Percentiles rank a stretch among this genome's conserved stretches.
Conservation (phyloP, 1,140 invertebrate genomes). For the Drosophila rufa region DNA sequence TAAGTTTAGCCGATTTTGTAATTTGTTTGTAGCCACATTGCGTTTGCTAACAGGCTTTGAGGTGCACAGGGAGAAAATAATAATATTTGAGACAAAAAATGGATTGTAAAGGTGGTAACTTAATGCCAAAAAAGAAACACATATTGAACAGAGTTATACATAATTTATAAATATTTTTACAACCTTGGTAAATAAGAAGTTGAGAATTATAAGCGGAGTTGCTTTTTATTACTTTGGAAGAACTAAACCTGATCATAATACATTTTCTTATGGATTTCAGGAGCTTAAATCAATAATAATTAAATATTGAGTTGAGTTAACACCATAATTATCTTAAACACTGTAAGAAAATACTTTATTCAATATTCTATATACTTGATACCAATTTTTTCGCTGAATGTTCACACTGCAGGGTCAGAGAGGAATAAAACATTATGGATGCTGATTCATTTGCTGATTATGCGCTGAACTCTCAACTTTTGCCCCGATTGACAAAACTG, state of each 20-base stretch:
- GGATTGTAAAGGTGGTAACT: no score
- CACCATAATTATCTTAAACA: neutral
- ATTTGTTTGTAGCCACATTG: conserved; percentile 49
- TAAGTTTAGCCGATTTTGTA: conserved; percentile 51
- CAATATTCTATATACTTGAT: neutral
- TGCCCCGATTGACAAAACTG: conserved; percentile 38
- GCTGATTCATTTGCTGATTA: conserved; percentile 47
- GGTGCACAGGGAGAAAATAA: neutral
- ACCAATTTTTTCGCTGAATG: neutral
- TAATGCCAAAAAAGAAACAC: neutral
- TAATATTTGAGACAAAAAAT: no score
- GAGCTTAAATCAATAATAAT: neutral
- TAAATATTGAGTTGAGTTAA: neutral
- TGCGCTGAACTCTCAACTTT: conserved; percentile 21
- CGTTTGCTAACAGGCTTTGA: conserved; percentile 21
- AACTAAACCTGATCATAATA: neutral
- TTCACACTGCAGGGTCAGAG: neutral
- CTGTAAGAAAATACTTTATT: neutral
- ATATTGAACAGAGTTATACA: no score
- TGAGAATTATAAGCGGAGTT: no score
- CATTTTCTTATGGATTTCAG: neutral
- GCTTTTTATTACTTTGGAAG: no score
- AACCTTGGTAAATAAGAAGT: no score
- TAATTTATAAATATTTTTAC: no score
- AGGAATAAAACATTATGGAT: conserved; percentile 3